Conservation (phyloP, 1,140 invertebrate species). For the Leptoteleia sp. region DNA sequence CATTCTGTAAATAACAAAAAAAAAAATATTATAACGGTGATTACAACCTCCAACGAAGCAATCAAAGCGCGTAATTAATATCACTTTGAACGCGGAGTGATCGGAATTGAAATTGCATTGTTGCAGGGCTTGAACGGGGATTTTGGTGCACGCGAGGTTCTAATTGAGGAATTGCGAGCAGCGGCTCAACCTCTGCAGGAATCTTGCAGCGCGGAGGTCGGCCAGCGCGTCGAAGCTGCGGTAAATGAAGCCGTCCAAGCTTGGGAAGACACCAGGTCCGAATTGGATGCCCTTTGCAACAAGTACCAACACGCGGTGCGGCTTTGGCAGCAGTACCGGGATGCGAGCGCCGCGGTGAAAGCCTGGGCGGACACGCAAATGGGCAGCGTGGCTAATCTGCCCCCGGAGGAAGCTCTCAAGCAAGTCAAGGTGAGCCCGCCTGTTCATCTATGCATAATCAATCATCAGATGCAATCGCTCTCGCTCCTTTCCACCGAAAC, state of each 20-base stretch:
- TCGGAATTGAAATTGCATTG: background rate
- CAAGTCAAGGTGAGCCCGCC: slow-evolving; percentile 84
- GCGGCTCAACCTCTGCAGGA: slow-evolving; percentile 87
- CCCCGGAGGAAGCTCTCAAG: slow-evolving; percentile 83
- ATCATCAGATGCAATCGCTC: slow-evolving; percentile 23
- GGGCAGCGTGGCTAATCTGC: slow-evolving; percentile 83
- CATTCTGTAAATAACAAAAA: too few species aligned
- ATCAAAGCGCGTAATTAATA: too few species aligned
- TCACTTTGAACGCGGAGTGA: too few species aligned
- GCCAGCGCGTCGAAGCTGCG: slow-evolving; percentile 85
- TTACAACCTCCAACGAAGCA: too few species aligned
- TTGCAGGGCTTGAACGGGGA: slow-evolving; percentile 84
- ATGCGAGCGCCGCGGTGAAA: slow-evolving; percentile 87
- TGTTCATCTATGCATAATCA: slow-evolving; percentile 16
- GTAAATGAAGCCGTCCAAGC: slow-evolving; percentile 88
- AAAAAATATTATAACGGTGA: too few species aligned
- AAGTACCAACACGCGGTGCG: slow-evolving; percentile 88
- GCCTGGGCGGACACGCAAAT: slow-evolving; percentile 87
- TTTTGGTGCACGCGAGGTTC: slow-evolving; percentile 85
- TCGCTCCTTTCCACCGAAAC: background rate
- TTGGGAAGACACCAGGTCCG: slow-evolving; percentile 88
- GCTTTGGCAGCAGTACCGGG: slow-evolving; percentile 88
- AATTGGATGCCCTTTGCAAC: slow-evolving; percentile 87
- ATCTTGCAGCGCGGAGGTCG: slow-evolving; percentile 85
- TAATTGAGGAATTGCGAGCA: slow-evolving; percentile 85